These are phyloP conservation scores for Thunnus albacares DNA, from an alignment of 2,797 vertebrate genomes.

Conservation along the genomic window DNA sequence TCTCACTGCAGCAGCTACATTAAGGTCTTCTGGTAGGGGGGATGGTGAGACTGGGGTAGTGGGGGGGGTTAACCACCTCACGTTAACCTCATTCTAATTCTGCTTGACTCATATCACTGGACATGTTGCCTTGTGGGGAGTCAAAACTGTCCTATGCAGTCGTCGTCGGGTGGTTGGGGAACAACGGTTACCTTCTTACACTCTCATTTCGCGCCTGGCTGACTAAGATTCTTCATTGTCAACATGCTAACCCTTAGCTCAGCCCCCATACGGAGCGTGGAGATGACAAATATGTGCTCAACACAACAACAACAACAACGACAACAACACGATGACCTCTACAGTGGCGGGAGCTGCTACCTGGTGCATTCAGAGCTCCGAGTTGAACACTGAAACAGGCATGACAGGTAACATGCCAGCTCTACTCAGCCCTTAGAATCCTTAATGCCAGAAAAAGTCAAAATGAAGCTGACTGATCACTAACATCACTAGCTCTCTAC, in stretches of 20 bases:
- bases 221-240: slow-evolving; percentile 82
- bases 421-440: slow-evolving; percentile 39
- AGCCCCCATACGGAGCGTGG: slow-evolving; percentile 39
- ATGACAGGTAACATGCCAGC: slow-evolving; percentile 54
- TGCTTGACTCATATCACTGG: slow-evolving; percentile 65
- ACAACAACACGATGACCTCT: slow-evolving; percentile 53
- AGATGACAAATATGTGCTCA: slow-evolving; percentile 57
- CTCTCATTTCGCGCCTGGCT: slow-evolving; percentile 78
- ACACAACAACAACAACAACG: slow-evolving; percentile 28
- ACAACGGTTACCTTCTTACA: slow-evolving; percentile 73
- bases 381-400: slow-evolving; percentile 41
- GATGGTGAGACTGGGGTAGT: background rate
- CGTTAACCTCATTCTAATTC: slow-evolving; percentile 74
- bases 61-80: slow-evolving; percentile 53
- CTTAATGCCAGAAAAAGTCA: slow-evolving; percentile 43
- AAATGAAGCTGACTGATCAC: slow-evolving; percentile 66
- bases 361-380: slow-evolving; percentile 47
- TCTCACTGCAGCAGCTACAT: slow-evolving; percentile 3
- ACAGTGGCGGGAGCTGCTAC: background rate
- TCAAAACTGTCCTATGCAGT: slow-evolving; percentile 22
- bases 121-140: slow-evolving; percentile 53
- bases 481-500: slow-evolving; percentile 44
- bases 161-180: slow-evolving; percentile 46
- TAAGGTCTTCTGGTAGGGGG: background rate
- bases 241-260: slow-evolving; percentile 72